These are phyloP conservation scores for Norana najaformis DNA, from an alignment of 2,888 invertebrate genomes.

Conservation along the genomic window DNA sequence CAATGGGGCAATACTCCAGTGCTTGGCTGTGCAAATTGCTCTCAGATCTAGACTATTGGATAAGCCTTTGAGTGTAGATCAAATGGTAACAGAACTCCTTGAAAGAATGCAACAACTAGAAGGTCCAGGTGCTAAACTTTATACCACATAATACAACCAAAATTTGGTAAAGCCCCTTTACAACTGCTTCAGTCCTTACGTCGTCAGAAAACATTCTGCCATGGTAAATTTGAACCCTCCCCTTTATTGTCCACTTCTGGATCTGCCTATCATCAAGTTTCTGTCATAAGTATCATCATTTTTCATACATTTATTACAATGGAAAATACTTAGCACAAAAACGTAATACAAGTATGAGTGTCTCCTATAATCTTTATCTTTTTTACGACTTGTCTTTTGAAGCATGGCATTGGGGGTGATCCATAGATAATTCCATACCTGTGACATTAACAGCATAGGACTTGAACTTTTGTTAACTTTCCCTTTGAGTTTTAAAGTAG, in stretches of 20 bases:
- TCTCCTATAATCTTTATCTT: no score
- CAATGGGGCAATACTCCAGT: slow-evolving; percentile 64
- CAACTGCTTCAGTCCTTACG: background rate
- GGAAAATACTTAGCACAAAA: no score
- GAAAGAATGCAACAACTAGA: background rate
- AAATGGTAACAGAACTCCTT: background rate
- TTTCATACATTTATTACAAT: background rate
- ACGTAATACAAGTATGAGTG: no score
- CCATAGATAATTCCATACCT: no score
- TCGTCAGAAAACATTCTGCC: background rate
- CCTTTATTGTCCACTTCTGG: background rate
- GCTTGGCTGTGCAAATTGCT: slow-evolving; percentile 69
- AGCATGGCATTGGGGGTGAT: no score
- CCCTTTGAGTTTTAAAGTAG: no score
- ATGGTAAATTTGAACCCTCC: background rate
- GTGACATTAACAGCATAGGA: no score
- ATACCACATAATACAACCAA: no score
- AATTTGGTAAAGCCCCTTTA: no score
- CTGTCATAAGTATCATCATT: background rate
- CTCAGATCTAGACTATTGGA: slow-evolving; percentile 37
- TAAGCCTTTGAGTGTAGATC: background rate
- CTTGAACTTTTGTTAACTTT: no score
- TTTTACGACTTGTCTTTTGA: no score
- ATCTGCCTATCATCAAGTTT: background rate
- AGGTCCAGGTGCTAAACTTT: background rate